A percentile compares a stretch with the other conserved stretches of the same genome.
Evolutionary conservation across 2,888 invertebrate genomes (phyloP).

Genomic region (Cephus nigrinus): DNA sequence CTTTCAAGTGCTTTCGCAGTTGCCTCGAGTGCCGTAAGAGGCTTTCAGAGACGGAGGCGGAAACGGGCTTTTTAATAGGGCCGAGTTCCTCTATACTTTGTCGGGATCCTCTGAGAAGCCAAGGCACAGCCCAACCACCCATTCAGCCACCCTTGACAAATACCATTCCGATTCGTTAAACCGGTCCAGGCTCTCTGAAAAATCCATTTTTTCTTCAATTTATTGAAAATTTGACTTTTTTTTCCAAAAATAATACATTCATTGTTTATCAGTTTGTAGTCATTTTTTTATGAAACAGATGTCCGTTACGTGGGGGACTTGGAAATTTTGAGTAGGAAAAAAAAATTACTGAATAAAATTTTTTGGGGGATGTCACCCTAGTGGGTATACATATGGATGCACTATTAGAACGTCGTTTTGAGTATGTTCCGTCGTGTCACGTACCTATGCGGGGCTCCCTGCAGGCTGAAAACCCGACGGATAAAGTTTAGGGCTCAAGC

Average conservation of each 20-base stretch:
- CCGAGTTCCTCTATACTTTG: constrained; percentile 33
- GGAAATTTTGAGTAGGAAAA: background rate
- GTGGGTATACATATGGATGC: background rate
- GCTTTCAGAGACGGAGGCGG: constrained; percentile 66
- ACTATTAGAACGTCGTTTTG: constrained; percentile 33
- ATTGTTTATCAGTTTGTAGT: too few species aligned
- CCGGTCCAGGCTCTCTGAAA: background rate
- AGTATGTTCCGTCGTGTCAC: constrained; percentile 26
- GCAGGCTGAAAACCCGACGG: constrained; percentile 30
- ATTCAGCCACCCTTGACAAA: background rate
- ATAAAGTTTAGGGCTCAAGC: constrained; percentile 62
- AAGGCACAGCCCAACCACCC: background rate
- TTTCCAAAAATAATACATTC: too few species aligned
- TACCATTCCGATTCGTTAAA: background rate
- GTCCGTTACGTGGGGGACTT: background rate
- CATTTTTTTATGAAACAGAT: background rate
- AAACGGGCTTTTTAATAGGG: constrained; percentile 67
- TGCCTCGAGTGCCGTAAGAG: constrained; percentile 66
- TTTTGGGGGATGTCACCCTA: background rate
- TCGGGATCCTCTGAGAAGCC: background rate
- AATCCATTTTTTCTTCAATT: background rate
- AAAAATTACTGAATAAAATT: background rate
- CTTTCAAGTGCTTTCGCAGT: constrained; percentile 67
- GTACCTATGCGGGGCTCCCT: constrained; percentile 20
- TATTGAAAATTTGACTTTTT: too few species aligned